A percentile compares a stretch with the other conserved stretches of the same genome.
Conservation (phyloP, 2,888 invertebrate genomes). For the Platypus cylindrus region DNA sequence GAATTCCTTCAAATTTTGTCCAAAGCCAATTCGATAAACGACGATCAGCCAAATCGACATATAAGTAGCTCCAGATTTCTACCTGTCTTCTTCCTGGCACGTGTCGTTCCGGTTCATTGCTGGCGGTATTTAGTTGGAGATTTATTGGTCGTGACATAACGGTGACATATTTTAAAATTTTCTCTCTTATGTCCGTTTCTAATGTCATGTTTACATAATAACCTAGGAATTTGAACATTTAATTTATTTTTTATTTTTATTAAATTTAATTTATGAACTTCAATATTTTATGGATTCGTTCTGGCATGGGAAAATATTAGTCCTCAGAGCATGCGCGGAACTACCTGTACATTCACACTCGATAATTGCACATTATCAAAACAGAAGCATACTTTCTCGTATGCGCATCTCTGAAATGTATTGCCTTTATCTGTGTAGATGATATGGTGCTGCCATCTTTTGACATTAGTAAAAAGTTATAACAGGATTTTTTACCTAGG, state of each 20-base stretch:
- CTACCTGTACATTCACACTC: too few species aligned
- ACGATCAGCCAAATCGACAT: constrained; percentile 85
- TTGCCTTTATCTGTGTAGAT: too few species aligned
- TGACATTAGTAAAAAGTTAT: too few species aligned
- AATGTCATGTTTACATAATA: constrained; percentile 92
- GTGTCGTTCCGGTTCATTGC: too few species aligned
- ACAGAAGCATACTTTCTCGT: too few species aligned
- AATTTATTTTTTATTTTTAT: constrained; percentile 1
- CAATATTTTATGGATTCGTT: too few species aligned
- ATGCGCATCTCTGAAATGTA: too few species aligned
- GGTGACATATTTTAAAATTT: constrained; percentile 84
- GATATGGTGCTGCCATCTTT: too few species aligned
- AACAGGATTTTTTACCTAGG: constrained; percentile 54
- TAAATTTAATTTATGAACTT: too few species aligned
- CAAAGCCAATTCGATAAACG: constrained; percentile 83
- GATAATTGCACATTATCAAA: too few species aligned
- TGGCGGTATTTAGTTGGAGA: constrained; percentile 52
- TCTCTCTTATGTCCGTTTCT: constrained; percentile 90
- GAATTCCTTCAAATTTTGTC: constrained; percentile 70
- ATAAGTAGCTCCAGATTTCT: constrained; percentile 91
- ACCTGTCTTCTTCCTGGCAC: constrained; percentile 54
- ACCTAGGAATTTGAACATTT: constrained; percentile 41
- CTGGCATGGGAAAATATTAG: too few species aligned
- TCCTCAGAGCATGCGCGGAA: too few species aligned
- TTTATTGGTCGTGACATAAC: constrained; percentile 86